A percentile compares a stretch with the other conserved stretches of the same genome.
phyloP scores from a whole-genome alignment of 1,140 invertebrate species.

The Drosophila malerkotliana region DNA sequence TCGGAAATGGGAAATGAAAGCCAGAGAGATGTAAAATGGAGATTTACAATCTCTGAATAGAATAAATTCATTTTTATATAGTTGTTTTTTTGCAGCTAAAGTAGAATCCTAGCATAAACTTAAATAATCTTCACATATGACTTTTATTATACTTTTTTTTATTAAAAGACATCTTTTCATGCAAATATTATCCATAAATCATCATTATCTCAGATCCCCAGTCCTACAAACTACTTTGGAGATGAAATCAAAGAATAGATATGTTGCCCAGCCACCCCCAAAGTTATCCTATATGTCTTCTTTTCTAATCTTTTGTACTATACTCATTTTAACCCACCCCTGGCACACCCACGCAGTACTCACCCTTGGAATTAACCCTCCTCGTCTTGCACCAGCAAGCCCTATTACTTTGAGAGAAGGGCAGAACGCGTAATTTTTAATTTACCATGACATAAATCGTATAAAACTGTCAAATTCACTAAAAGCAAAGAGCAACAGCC shows the following conservation, averaged over 20 bases:
- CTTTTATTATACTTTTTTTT: neutral
- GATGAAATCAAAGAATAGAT: conserved; percentile 18
- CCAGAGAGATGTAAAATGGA: neutral
- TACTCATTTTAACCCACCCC: conserved; percentile 10
- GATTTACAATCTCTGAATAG: conserved; percentile 16
- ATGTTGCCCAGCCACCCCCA: conserved; percentile 13
- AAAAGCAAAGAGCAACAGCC: conserved; percentile 78
- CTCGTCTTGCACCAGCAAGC: neutral
- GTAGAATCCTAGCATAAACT: too few relatives aligned
- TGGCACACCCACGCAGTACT: neutral
- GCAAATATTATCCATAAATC: conserved; percentile 22
- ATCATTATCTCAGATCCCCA: conserved; percentile 16
- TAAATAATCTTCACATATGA: neutral
- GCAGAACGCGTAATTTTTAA: conserved; percentile 76
- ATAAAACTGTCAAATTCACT: conserved; percentile 82
- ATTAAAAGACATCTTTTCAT: neutral
- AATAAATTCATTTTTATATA: conserved; percentile 7
- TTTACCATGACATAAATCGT: conserved; percentile 81
- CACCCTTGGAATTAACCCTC: conserved; percentile 26
- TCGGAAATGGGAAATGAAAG: neutral
- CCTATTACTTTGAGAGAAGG: conserved; percentile 26
- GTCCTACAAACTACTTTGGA: conserved; percentile 28
- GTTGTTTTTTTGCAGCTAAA: neutral
- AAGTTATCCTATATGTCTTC: conserved; percentile 23
- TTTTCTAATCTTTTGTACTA: conserved; percentile 48